Evolutionary conservation across 2,797 vertebrate genomes (phyloP), one percentile per base, ranked within the genome.

Genomic region (Artibeus lituratus): DNA sequence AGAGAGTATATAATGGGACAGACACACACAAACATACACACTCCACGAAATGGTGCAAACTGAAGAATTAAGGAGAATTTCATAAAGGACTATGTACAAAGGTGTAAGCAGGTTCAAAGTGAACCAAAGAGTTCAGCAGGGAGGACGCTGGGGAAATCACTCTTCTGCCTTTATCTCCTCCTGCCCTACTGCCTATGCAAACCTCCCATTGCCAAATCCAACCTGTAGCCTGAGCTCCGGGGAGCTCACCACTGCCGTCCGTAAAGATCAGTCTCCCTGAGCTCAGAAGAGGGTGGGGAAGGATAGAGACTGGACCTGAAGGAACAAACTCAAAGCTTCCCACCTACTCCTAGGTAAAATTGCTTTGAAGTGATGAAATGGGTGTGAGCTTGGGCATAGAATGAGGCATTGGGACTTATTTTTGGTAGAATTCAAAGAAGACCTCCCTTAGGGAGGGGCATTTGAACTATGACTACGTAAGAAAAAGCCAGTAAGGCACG

Each of bases 341-440:
- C 35, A 84, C 42, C 57, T 47, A 22, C 37, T 42, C 29, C 35
- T 39, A 6, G 29, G 49, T 18, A 39, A 12, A 26, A 44, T 10
- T 59, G 70, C 72, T 42, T 26, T 62, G 59, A 14, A 42, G 39
- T 49, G 42, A 39, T 39, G 37, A 65, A 37, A 29, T 15, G n/a
- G 1, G 39, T 4, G 24, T 55, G 44, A 49, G 24, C 19, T 7
- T n/a, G 35, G 55, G 14, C 15, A 53, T 6, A 15, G 42, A 22
- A 59, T 24, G 35, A 35, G 51, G 1, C 37, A 18, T 6, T 35
- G 65, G 19, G 47, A 39, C 65, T 35, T 18, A 73, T 39, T 55
- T 84, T n/a, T 55, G 32, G 24, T 29, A 18, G 67, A 55, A 6
- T 85, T 80, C 73, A 85, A 85, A 47, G 44, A 93, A n/a, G 53